Evolutionary conservation across 1,140 invertebrate genomes (phyloP).

Genomic region (Rhopalosiphum maidis): DNA sequence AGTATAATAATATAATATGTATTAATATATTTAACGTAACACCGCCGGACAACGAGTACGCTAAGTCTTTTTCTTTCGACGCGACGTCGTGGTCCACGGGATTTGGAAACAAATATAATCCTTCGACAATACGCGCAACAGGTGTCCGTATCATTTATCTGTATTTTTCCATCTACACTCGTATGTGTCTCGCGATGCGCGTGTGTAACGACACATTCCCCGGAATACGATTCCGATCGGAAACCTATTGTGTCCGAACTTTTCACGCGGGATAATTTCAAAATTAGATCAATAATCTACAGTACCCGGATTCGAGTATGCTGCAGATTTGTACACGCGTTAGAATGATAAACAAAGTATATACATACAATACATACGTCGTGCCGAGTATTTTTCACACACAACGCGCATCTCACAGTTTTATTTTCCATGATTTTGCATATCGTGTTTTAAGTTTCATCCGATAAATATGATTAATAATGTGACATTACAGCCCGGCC

Average conservation of each 20-base stretch:
- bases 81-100: background rate
- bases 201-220: background rate
- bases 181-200: background rate
- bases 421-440: no score
- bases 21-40: background rate
- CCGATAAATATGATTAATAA: no score
- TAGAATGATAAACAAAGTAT: no score
- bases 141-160: background rate
- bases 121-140: background rate
- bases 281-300: background rate
- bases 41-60: background rate
- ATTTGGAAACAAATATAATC: conserved; percentile 3
- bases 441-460: no score
- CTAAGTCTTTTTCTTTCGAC: background rate
- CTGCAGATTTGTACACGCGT: no score
- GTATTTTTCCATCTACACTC: background rate
- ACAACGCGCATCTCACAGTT: no score
- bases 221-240: background rate
- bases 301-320: background rate
- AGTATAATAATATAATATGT: background rate
- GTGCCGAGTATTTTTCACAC: no score
- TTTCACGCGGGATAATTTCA: background rate
- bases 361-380: no score
- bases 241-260: background rate
- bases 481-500: background rate